Evolutionary conservation across 1,140 invertebrate species (phyloP), one percentile per base, ranked within the genome.

Genomic region (Solenopsis fugax): DNA sequence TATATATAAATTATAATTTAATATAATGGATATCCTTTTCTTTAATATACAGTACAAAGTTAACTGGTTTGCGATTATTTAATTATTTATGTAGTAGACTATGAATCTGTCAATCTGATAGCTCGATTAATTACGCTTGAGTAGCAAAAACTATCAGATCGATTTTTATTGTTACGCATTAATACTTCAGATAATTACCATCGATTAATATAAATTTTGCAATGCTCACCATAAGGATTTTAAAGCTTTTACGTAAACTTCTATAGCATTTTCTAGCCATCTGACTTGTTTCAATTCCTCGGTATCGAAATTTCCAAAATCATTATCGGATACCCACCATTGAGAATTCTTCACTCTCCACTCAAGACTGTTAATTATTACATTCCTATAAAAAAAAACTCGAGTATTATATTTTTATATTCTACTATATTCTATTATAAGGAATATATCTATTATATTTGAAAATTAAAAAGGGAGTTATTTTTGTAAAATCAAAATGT

Each of bases 241-340:
- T 29, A 94, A 77, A 4, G 94, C 90, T 56, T 91, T 93, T 9
- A 88, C 58, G 52, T 94, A 95, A 81, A 92, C 90, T 2, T 91
- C 78, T 80, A 95, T 82, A 12, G 94, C 94, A 65, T 93, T 86
- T 58, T 94, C 89, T 41, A 95, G 77, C 94, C 94, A 95, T 64
- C 93, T 89, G 0, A 94, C 91, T 13, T 94, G 93, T 60, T 92
- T 88, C n/a, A 95, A 60, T 34, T 94, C 92, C 64, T 94, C 92
- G 12, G 89, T 37, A 50, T 94, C 90, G 72, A 89, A 94, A 60
- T 89, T 92, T 10, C 72, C 88, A 12, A 4, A 60, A 45, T 82
- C 85, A 1, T 92, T 88, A 16, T 90, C 88, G 10, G 67, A 80
- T 2, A 71, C 13, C 93, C 94, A 94, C 89, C 93, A 95, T 65